Evolutionary conservation across 1,140 invertebrate species (phyloP).

Genomic region (Drosophila pectinifera): DNA sequence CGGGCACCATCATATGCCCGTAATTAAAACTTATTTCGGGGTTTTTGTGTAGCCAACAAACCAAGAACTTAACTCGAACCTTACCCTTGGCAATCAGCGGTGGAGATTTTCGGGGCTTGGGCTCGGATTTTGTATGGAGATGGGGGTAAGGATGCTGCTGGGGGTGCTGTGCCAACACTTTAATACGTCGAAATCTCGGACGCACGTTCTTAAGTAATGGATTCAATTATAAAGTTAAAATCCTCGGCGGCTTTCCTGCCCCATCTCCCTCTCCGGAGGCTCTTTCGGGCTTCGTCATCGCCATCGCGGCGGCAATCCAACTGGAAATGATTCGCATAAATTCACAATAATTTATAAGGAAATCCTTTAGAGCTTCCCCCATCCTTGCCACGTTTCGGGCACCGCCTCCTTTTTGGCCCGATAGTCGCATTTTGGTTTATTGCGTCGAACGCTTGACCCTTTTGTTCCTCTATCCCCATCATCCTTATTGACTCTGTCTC

Average conservation of each 20-base stretch:
- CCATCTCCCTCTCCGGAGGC: background rate
- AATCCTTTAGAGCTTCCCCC: slow-evolving; percentile 61
- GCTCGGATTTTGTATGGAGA: background rate
- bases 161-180: slow-evolving; percentile 57
- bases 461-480: slow-evolving; percentile 67
- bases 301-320: slow-evolving; percentile 65
- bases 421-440: slow-evolving; percentile 68
- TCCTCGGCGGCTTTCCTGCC: slow-evolving; percentile 65
- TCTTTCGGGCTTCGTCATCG: slow-evolving; percentile 35
- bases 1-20: slow-evolving; percentile 82
- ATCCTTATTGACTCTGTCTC: slow-evolving; percentile 67
- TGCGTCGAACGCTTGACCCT: slow-evolving; percentile 73
- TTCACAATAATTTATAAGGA: slow-evolving; percentile 84
- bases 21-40: slow-evolving; percentile 83
- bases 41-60: slow-evolving; percentile 78
- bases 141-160: background rate
- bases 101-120: slow-evolving; percentile 18
- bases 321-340: slow-evolving; percentile 83
- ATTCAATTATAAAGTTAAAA: slow-evolving; percentile 84
- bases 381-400: slow-evolving; percentile 12
- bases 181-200: slow-evolving; percentile 80
- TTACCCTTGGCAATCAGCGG: slow-evolving; percentile 54
- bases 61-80: slow-evolving; percentile 77
- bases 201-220: slow-evolving; percentile 81
- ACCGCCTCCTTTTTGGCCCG: slow-evolving; percentile 39